These are phyloP conservation scores for Zaprionus inermis DNA, from an alignment of 1,140 invertebrate species.

Conservation along the genomic window DNA sequence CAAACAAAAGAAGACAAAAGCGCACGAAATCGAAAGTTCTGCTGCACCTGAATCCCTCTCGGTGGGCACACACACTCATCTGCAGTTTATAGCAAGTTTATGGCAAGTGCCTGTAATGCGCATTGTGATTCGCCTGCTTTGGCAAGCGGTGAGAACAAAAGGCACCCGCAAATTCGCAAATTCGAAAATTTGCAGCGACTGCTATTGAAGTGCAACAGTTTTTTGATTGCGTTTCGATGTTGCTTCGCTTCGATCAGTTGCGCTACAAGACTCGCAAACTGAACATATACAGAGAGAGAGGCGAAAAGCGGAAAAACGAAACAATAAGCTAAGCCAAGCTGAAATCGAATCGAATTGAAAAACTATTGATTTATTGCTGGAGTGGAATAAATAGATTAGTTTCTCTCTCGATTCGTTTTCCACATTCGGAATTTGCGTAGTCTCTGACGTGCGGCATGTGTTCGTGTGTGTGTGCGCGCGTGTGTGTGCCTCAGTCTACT, in stretches of 20 bases:
- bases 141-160: conserved; percentile 39
- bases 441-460: conserved; percentile 55
- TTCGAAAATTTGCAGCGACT: conserved; percentile 25
- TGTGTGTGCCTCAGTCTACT: conserved; percentile 20
- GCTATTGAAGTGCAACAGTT: conserved; percentile 53
- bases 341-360: conserved; percentile 42
- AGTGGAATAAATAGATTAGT: conserved; percentile 79
- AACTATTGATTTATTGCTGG: conserved; percentile 79
- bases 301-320: neutral
- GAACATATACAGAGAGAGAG: conserved; percentile 44
- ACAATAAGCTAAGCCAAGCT: neutral
- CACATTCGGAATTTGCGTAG: conserved; percentile 52
- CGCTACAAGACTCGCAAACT: conserved; percentile 71
- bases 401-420: conserved; percentile 47
- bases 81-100: neutral
- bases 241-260: conserved; percentile 65
- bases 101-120: conserved; percentile 22
- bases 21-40: conserved; percentile 67
- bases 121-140: conserved; percentile 49
- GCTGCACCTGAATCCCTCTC: neutral
- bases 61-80: neutral
- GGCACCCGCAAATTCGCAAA: conserved; percentile 45
- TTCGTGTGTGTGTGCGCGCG: conserved; percentile 13
- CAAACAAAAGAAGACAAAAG: conserved; percentile 31
- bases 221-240: conserved; percentile 74